These are phyloP conservation scores for Ceyx margarethae DNA, from an alignment of 2,113 vertebrate species.

Conservation along the genomic window DNA sequence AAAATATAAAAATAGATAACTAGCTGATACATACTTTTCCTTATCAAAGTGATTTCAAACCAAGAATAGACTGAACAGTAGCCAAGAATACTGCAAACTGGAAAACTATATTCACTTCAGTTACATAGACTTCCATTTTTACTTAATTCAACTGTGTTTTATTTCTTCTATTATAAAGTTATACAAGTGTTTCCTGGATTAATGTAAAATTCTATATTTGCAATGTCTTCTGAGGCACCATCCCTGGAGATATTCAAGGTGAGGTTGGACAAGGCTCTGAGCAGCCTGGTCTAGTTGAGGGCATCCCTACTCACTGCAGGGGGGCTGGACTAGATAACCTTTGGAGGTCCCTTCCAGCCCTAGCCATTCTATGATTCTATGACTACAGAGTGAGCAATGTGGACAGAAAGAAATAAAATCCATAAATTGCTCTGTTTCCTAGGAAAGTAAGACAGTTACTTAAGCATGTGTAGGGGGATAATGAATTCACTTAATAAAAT, in stretches of 20 bases:
- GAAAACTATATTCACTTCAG: background rate
- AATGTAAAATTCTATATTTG: background rate
- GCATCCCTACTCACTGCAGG: too few relatives aligned
- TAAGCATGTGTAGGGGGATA: background rate
- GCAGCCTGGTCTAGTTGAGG: too few relatives aligned
- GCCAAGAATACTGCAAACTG: background rate
- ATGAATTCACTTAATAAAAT: background rate
- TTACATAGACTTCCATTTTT: background rate
- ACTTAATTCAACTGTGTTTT: background rate
- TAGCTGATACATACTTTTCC: background rate
- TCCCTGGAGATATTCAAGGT: too few relatives aligned
- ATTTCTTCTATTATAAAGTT: background rate
- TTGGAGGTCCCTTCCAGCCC: too few relatives aligned
- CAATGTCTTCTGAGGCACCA: background rate
- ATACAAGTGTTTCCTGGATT: background rate
- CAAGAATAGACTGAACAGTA: background rate
- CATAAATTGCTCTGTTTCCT: background rate
- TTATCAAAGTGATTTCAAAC: background rate
- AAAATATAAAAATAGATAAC: background rate
- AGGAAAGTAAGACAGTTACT: background rate
- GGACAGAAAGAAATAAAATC: background rate
- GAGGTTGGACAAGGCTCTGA: too few relatives aligned
- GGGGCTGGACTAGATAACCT: too few relatives aligned
- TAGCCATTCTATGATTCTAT: too few relatives aligned
- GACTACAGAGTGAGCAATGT: background rate